Conservation (phyloP, 35 echinoderm and acorn worm genomes). For the Heliocidaris tuberculata region DNA sequence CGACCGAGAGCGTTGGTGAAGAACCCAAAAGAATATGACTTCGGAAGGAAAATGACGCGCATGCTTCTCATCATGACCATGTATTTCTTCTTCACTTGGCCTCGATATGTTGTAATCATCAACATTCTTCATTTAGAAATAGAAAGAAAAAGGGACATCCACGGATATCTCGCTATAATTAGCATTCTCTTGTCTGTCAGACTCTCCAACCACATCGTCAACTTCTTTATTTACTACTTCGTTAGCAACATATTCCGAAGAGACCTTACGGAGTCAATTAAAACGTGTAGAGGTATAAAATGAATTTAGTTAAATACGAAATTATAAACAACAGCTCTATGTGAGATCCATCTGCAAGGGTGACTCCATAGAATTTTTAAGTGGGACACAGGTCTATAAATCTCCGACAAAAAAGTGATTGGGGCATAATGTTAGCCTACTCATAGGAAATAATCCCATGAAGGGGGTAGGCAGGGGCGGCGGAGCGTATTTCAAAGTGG, state of each 20-base stretch:
- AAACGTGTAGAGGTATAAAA: neutral
- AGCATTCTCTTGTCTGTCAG: neutral
- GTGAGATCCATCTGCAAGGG: too few species aligned
- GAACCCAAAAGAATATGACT: neutral
- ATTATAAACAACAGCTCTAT: too few species aligned
- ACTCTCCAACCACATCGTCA: slow-evolving; percentile 25
- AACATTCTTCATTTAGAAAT: neutral
- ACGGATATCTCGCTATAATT: neutral
- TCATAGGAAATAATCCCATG: too few species aligned
- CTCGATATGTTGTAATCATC: neutral
- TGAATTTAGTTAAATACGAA: too few species aligned
- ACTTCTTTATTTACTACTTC: slow-evolving; percentile 5
- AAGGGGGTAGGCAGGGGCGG: too few species aligned
- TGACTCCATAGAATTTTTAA: too few species aligned
- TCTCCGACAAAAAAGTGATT: too few species aligned
- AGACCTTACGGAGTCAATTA: neutral
- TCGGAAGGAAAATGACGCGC: neutral
- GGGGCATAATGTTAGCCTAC: too few species aligned
- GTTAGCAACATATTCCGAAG: neutral
- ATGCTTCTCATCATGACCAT: slow-evolving; percentile 33
- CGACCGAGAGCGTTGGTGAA: neutral
- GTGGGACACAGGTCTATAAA: too few species aligned
- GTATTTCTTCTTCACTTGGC: slow-evolving; percentile 16
- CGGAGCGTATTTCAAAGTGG: too few species aligned
- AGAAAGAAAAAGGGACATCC: neutral